Evolutionary conservation across 2,888 invertebrate species (phyloP), one percentile per base, ranked within the genome.

Genomic region (Anoplius nigerrimus): DNA sequence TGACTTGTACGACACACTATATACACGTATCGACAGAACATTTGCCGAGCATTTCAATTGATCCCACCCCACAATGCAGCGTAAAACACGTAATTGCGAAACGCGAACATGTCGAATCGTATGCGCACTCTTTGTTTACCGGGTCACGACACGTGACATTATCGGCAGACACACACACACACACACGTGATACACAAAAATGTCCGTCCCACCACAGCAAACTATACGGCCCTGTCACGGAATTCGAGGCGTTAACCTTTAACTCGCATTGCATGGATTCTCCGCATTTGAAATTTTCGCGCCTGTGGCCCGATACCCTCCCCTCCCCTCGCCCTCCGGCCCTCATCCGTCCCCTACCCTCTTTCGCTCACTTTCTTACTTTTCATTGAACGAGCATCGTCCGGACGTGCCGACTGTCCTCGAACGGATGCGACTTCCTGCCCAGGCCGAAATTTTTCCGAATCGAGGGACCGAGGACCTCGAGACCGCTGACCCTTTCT

Each of bases 401-500:
- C 4, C 8, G 34, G 34, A 34, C 34, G 34, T 34, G 34, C 34
- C 34, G 34, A 2, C 34, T 6, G 34, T 34, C 34, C 34, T 5
- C 34, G 34, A 34, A 34, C 34, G 34, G 34, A 34, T 34, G 34
- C 34, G 18, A 57, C 21, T 57, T 57, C 21, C 42, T 18, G 57
- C 20, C 42, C 43, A n/a, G 34, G 27, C 1, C 18, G 18, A 21
- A 46, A 16, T 65, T 65, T 34, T 34, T 27, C n/a, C 13, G 46
- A 21, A 52, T 15, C 27, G 27, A 8, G 22, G 16, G 11, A 56
- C 42, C 51, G 6, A n/a, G 16, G 11, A 56, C 42, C 51, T 43
- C 61, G 45, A 66, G 55, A 62, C 71, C 77, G 80, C 77, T 80
- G 83, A 85, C 86, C 86, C 84, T 84, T 82, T 43, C 20, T 15